A percentile compares a stretch with the other conserved stretches of the same genome.
These are phyloP conservation scores for Phalanger gymnotis DNA, from an alignment of 2,797 vertebrate species.

Conservation along the genomic window DNA sequence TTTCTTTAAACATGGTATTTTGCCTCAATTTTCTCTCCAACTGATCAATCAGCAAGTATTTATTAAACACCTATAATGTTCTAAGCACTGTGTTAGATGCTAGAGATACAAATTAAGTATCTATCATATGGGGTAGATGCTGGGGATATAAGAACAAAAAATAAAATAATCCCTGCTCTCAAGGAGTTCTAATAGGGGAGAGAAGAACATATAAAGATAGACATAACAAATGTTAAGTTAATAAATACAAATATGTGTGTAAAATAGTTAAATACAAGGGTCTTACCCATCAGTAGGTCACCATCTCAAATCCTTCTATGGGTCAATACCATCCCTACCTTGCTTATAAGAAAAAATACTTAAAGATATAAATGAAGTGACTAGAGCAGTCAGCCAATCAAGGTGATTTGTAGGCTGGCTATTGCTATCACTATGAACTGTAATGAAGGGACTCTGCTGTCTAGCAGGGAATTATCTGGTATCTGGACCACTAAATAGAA, in stretches of 20 bases:
- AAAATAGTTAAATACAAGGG: neutral
- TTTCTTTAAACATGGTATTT: neutral
- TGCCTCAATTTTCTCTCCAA: neutral
- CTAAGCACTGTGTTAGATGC: neutral
- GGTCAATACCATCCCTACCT: neutral
- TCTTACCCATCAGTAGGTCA: neutral
- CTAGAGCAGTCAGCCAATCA: neutral
- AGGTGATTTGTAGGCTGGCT: neutral
- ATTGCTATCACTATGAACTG: neutral
- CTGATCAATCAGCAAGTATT: neutral
- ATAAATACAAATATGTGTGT: neutral
- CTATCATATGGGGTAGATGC: neutral
- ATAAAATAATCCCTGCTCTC: neutral
- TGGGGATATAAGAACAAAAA: neutral
- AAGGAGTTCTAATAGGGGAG: neutral
- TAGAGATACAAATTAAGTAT: neutral
- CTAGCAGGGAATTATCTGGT: neutral
- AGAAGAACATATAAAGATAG: neutral
- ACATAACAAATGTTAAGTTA: neutral
- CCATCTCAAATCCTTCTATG: neutral
- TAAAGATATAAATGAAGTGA: neutral
- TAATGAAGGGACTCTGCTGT: neutral
- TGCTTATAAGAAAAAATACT: neutral
- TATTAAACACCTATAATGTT: neutral
- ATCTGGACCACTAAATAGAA: constrained; percentile 49